phyloP scores from a whole-genome alignment of 37 sponge, comb jelly and placozoan species.

The Agelas oroides region DNA sequence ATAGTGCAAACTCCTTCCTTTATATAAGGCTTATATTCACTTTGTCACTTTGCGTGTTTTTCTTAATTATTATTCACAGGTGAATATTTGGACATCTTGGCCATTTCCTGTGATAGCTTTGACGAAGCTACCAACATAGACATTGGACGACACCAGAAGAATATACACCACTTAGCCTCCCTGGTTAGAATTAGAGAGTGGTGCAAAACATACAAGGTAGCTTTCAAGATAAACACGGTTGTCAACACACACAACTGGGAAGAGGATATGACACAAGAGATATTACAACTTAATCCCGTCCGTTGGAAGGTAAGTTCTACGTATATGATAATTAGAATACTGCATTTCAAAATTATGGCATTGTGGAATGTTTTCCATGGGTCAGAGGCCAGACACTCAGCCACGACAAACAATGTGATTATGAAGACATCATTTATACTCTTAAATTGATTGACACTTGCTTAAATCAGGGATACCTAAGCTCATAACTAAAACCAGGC shows the following conservation, averaged over 20 bases:
- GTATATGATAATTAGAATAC: no score
- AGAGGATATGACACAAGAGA: conserved; percentile 72
- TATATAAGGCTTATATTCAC: no score
- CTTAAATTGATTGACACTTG: no score
- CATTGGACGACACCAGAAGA: conserved; percentile 65
- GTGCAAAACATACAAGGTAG: conserved; percentile 63
- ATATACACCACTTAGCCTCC: conserved; percentile 45
- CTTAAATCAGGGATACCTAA: no score
- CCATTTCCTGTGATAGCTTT: conserved; percentile 79
- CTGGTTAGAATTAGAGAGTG: conserved; percentile 27
- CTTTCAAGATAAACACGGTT: conserved; percentile 82
- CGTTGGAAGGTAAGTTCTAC: conserved; percentile 80
- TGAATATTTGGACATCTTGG: conserved; percentile 65
- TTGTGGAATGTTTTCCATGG: no score
- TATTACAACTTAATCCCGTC: conserved; percentile 60
- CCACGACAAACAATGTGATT: background rate
- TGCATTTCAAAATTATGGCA: no score
- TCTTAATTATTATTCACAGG: conserved; percentile 16
- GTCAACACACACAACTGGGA: conserved; percentile 71
- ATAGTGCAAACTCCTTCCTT: no score
- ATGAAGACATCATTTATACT: no score
- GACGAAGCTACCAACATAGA: conserved; percentile 52
- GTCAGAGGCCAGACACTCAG: no score
- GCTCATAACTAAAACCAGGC: no score
- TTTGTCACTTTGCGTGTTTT: no score